Base-by-base conservation (phyloP, 1,140 invertebrate species). In the Venustaconcha ellipsiformis region DNA sequence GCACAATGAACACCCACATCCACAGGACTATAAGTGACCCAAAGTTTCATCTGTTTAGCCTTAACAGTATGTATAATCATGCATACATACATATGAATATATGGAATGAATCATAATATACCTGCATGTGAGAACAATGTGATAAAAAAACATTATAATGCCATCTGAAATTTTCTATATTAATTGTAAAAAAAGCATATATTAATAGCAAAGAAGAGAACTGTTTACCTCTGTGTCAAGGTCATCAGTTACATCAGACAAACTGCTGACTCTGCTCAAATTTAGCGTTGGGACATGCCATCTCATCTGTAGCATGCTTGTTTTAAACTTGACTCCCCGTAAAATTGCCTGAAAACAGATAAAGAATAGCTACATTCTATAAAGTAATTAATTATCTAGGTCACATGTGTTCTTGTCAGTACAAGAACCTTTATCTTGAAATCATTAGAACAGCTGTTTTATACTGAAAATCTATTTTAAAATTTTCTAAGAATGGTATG, bases 321-420 rank as follows among this genome's bases (percentile, higher is more conserved):
- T 89, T 56, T 90, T 90, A 67, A 89, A 90, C 26, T 89, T 89
- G 57, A 87, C 86, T 23, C 89, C 90, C 57, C 88, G 65, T 63
- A 89, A 58, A 71, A 88, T 84, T 82, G 80, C 89, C 91, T 83
- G 87, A 63, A 75, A 68, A 57, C 69, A 72, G 73, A 57, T 72
- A 67, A 14, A 74, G 20, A 48, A 23, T 15, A 67, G 23, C 13
- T 20, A 64, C 67, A 37, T 20, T 37, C 66, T 17, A 14, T 37
- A 15, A 30, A 37, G 14, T 55, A 67, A 37, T 11, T 20, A 66
- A 17, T 20, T 15, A 66, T 23, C 15, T 20, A 17, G 1, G 26
- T 5, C 26, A 20, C 8, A 23, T 6, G 26, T 20, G 0, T 66
- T 66, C n/a, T 66, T 17, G 17, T 23, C 0, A 23, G 5, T 14